Base-by-base conservation (phyloP, 1,140 invertebrate genomes). In the Apis laboriosa region DNA sequence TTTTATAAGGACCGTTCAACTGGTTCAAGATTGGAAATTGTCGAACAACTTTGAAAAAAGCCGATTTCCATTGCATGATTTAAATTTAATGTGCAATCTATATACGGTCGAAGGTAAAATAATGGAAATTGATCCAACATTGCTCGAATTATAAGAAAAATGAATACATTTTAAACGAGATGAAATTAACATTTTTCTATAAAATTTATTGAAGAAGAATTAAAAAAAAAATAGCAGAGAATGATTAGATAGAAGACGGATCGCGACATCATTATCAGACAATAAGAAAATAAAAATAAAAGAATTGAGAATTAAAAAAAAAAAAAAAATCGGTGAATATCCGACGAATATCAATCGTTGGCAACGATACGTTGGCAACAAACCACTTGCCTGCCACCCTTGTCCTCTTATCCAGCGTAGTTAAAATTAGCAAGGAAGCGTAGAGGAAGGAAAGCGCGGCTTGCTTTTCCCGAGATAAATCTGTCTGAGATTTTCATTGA, bases 401-500 rank as follows among this genome's bases (percentile, higher is more conserved):
- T 86, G 72, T 24, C 61, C 61, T 74, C 34, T 49, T 74, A 63
- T 79, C 24, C 67, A 8, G 28, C n/a, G 53, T 49, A 34, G 56
- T 1, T 71, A 79, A 78, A 79, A 63, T 61, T 66, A 80, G 61
- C 21, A 43, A 43, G 34, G 53, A 64, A 24, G 61, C 71, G 28
- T n/a, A 43, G 63, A 21, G 56, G 56, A 19, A 53, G 43, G 71
- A 53, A 51, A 64, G n/a, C 28, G 73, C 58, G 43, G 55, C 77
- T 60, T 56, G 66, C 67, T 77, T 83, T 61, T 80, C 66, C 73
- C 79, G 75, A 85, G 83, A 83, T 83, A 83, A 63, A 63, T 71
- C 64, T 76, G 76, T 75, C 63, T 60, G 58, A 58, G 79, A 88
- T 88, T 88, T 88, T 86, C 87, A 88, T 88, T 88, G 43, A 88